Evolutionary conservation across 2,113 vertebrate species (phyloP).

Genomic region (Ondatra zibethicus): DNA sequence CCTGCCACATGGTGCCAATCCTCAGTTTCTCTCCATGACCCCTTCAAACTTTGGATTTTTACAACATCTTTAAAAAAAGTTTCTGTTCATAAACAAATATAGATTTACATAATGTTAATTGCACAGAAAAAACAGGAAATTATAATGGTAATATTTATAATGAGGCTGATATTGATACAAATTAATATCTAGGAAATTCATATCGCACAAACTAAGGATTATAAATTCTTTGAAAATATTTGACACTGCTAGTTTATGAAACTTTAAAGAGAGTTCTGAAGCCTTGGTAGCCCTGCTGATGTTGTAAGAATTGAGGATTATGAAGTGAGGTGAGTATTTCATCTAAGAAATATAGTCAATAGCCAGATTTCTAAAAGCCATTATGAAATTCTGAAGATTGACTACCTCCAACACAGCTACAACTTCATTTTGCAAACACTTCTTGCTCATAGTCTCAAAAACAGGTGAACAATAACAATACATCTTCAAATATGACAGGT

Average conservation of each 20-base stretch:
- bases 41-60: neutral
- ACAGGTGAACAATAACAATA: slow-evolving; percentile 63
- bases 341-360: slow-evolving; percentile 46
- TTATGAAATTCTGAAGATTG: slow-evolving; percentile 59
- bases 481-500: slow-evolving; percentile 69
- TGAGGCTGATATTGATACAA: neutral
- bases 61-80: neutral
- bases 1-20: neutral
- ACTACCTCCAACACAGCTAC: slow-evolving; percentile 54
- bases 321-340: slow-evolving; percentile 40
- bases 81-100: neutral
- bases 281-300: neutral
- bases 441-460: slow-evolving; percentile 57
- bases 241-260: slow-evolving; percentile 34
- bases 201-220: neutral
- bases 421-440: slow-evolving; percentile 61
- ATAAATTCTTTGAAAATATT: neutral
- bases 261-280: slow-evolving; percentile 20
- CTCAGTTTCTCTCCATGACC: neutral
- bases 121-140: neutral
- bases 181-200: neutral
- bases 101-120: neutral
- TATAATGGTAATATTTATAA: neutral
- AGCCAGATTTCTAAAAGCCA: slow-evolving; percentile 59
- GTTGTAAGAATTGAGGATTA: slow-evolving; percentile 27